Base-by-base conservation (phyloP, 1,140 invertebrate genomes). In the Campoletis sonorensis region DNA sequence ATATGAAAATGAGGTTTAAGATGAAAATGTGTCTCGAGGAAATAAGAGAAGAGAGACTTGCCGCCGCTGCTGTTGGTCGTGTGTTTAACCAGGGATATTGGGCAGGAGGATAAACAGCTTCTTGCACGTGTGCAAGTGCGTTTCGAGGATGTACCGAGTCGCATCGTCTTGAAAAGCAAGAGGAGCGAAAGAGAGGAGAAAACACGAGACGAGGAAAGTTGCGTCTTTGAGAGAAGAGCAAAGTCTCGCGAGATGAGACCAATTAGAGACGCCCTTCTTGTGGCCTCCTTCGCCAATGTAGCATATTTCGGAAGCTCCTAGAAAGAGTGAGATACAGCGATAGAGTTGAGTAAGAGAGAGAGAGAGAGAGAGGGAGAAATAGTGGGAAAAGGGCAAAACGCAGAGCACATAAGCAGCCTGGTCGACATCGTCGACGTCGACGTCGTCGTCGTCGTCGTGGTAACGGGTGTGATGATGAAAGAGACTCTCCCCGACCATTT, bases 401-500 rank as follows among this genome's bases (percentile, higher is more conserved):
- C 16, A 75, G 49, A 51, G 72, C 23, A 54, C 49, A 75, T 54
- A 75, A 45, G 26, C 72, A 54, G 72, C 67, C 67, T 70, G 54
- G 81, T 71, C 76, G 84, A 67, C 75, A 81, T 81, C 81, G 83
- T 81, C 85, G 68, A 85, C 75, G 80, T 81, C 81, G 83, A n/a
- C n/a, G n/a, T n/a, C n/a, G n/a, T 81, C 85, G 75, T 86, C 75
- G 83, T 81, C 79, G 83, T 81, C 85, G 75, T 86, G 84, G 79
- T 83, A 80, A 85, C 85, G 79, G 81, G 77, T 88, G 84, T 70
- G n/a, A 86, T 21, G 67, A 70, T 70, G 67, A 70, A 70, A 70
- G 67, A 70, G 67, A 70, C 67, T 70, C 26, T 30, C 67, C 67
- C 40, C 40, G 30, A 70, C 67, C 30, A 16, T 70, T 33, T 70